Evolutionary conservation across 2,888 invertebrate genomes (phyloP), one percentile per base, ranked within the genome.

Genomic region (Luperina testacea): DNA sequence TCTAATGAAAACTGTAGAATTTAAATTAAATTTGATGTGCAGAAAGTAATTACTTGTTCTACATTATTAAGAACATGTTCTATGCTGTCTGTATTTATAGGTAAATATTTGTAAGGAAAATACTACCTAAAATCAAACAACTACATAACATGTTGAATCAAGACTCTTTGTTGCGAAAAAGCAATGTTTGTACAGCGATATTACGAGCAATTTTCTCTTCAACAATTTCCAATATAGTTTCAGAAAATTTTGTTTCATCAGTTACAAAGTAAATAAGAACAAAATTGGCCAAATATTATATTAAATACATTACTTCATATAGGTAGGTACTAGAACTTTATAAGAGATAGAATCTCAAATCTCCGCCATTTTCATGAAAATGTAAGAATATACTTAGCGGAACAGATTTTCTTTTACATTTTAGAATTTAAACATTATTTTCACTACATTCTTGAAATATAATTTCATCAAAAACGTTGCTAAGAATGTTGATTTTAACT

Each of bases 401-500:
- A 59, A 9, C 0, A 53, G 42, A 42, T 76, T 67, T 64, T 64
- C 11, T 83, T 77, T 57, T 68, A 76, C 53, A 74, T 15, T 79
- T 63, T 27, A 67, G 48, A 70, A 74, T 64, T 73, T 27, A 20
- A 77, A 57, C 63, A 85, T 63, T 84, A 45, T 75, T 78, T 78
- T 81, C 64, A n/a, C 4, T 42, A 77, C 74, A 83, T 79, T 81
- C 69, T 81, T 81, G 61, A 78, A 79, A 78, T 81, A 78, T 71
- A 83, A 78, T 81, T 79, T 72, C 48, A 74, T 74, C 72, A 82
- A 81, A 84, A 81, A 72, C 51, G 57, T 67, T 45, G 65, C 53
- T 20, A 75, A 82, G 85, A 85, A 85, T 78, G 82, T 85, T 84
- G 80, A 85, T 71, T 75, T 75, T 65, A 65, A 78, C 53, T 68